Conservation (phyloP, 2,113 vertebrate genomes). For the Eptatretus burgeri region DNA sequence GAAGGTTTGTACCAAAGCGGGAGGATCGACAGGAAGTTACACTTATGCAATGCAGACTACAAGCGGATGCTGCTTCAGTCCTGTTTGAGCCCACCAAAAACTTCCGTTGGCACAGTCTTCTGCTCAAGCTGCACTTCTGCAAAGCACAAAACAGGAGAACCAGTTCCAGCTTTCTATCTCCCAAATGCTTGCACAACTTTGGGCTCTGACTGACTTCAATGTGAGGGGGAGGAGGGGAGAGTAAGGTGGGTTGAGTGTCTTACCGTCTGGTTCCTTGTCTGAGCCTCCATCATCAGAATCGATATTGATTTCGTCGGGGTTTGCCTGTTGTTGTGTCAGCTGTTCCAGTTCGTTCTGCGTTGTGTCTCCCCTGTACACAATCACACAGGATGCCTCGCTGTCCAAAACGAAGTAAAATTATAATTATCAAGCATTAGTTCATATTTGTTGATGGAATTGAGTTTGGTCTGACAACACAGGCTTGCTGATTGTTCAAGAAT, state of each 20-base stretch:
- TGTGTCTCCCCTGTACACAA: conserved; percentile 30
- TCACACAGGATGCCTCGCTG: not conserved
- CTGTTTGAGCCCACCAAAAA: conserved; percentile 54
- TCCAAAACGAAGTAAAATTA: not conserved
- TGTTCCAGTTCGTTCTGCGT: conserved; percentile 46
- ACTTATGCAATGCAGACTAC: too few relatives aligned
- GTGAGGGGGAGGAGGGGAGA: too few relatives aligned
- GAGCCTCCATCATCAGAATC: conserved; percentile 35
- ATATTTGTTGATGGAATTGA: not conserved
- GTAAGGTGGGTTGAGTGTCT: conserved; percentile 10
- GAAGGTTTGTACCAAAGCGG: too few relatives aligned
- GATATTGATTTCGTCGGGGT: conserved; percentile 63
- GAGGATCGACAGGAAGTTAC: too few relatives aligned
- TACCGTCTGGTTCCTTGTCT: conserved; percentile 40
- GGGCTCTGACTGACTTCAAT: too few relatives aligned
- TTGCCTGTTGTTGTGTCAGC: conserved; percentile 35
- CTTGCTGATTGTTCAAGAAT: not conserved
- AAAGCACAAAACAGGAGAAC: not conserved
- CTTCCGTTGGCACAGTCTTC: conserved; percentile 40
- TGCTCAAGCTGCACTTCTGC: conserved; percentile 57
- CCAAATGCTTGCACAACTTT: too few relatives aligned
- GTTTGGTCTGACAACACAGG: too few relatives aligned
- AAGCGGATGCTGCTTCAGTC: conserved; percentile 17
- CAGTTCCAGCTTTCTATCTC: not conserved
- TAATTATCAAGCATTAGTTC: not conserved